Conservation (phyloP, 2,113 vertebrate species). For the Chaetops frenatus region DNA sequence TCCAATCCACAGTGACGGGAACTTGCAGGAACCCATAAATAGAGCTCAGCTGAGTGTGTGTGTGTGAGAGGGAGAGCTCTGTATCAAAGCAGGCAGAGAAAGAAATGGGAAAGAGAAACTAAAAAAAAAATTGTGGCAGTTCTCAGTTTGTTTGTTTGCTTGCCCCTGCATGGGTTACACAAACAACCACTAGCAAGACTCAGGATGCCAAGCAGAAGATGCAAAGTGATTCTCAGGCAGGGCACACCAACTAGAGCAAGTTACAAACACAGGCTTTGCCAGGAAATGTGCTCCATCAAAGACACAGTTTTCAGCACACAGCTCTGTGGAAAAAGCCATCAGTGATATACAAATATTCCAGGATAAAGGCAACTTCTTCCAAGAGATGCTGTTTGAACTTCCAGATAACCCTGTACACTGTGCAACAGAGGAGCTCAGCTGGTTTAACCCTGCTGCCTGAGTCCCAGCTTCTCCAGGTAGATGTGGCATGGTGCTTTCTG, state of each 20-base stretch:
- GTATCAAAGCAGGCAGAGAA: not conserved
- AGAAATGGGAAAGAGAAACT: not conserved
- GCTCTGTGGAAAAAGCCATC: not conserved
- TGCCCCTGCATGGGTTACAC: not conserved
- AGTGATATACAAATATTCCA: fast-evolving
- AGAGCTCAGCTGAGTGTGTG: not conserved
- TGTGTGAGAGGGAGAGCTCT: not conserved
- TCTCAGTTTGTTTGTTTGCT: not conserved
- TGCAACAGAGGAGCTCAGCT: not conserved
- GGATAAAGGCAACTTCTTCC: not conserved
- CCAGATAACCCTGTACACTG: not conserved
- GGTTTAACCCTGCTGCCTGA: not conserved
- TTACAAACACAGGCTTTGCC: not conserved
- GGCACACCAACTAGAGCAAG: not conserved
- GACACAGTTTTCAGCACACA: not conserved
- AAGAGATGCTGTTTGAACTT: not conserved
- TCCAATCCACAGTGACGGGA: not conserved
- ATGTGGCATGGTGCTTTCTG: not conserved
- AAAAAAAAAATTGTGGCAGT: not conserved
- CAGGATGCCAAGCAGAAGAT: not conserved
- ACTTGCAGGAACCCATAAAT: not conserved
- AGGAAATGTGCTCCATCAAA: not conserved
- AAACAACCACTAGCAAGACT: not conserved
- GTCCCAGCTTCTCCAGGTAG: not conserved
- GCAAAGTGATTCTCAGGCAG: not conserved